Evolutionary conservation across 2,113 vertebrate genomes (phyloP).

Genomic region (Otis tarda): DNA sequence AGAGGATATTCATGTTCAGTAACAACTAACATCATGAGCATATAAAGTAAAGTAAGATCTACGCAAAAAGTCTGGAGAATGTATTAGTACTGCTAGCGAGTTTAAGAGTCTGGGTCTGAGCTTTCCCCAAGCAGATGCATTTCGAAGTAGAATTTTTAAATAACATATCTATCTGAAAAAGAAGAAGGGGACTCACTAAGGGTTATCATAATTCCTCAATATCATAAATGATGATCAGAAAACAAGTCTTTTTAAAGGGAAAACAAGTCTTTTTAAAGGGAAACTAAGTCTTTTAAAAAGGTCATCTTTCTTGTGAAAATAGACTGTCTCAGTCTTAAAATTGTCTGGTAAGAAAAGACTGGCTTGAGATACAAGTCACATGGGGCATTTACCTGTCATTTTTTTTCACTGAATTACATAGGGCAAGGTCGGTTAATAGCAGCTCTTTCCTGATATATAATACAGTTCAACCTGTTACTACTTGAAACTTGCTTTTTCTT

Average conservation of each 20-base stretch:
- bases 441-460: constrained; percentile 48
- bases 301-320: constrained; percentile 62
- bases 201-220: constrained; percentile 54
- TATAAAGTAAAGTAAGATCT: constrained; percentile 67
- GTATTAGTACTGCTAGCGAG: background rate
- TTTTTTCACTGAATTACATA: constrained; percentile 69
- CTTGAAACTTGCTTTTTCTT: constrained; percentile 63
- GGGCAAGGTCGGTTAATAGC: constrained; percentile 52
- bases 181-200: background rate
- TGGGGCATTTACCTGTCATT: constrained; percentile 52
- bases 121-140: background rate
- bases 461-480: constrained; percentile 62
- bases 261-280: constrained; percentile 37
- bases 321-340: constrained; percentile 64
- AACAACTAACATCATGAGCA: constrained; percentile 63
- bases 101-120: background rate
- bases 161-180: background rate
- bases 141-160: background rate
- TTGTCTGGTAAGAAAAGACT: constrained; percentile 64
- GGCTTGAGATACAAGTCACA: constrained; percentile 25
- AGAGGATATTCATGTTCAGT: constrained; percentile 46
- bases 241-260: constrained; percentile 62
- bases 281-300: constrained; percentile 69
- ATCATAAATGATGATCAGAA: constrained; percentile 70
- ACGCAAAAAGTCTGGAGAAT: constrained; percentile 8